Conservation (phyloP, 2,888 invertebrate genomes). For the Hecatera dysodea region DNA sequence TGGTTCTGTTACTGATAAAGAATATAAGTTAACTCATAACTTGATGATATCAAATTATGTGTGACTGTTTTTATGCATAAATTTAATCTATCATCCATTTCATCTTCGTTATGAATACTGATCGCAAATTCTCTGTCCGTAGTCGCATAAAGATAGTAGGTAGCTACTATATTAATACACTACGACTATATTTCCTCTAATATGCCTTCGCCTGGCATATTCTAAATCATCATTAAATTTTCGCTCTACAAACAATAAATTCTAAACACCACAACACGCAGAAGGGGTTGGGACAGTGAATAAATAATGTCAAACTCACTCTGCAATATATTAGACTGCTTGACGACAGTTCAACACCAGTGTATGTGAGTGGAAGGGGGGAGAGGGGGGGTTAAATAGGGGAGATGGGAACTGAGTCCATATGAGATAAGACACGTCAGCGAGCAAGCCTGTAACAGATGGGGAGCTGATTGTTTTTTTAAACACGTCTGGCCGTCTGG, state of each 20-base stretch:
- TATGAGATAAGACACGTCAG: constrained; percentile 57
- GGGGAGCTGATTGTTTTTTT: constrained; percentile 8
- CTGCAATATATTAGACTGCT: constrained; percentile 45
- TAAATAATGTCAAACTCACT: constrained; percentile 43
- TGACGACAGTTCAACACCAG: constrained; percentile 50
- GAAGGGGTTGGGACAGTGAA: constrained; percentile 42
- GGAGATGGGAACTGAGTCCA: constrained; percentile 41
- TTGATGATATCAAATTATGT: neutral
- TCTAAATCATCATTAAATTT: constrained; percentile 31
- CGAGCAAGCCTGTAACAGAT: constrained; percentile 30
- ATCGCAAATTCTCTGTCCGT: too few relatives aligned
- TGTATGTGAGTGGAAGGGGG: constrained; percentile 1
- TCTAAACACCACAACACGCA: constrained; percentile 22
- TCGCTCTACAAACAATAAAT: constrained; percentile 28
- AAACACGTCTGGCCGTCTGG: constrained; percentile 1
- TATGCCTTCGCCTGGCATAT: neutral
- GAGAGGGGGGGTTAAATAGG: neutral
- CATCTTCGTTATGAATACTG: neutral
- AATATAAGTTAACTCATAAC: neutral
- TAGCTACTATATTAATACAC: neutral
- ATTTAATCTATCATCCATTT: neutral
- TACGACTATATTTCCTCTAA: neutral
- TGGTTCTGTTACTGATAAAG: neutral
- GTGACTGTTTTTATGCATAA: neutral
- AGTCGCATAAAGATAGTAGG: neutral